Base-by-base conservation (phyloP, 2,797 vertebrate species). In the Corythornis leucogaster region DNA sequence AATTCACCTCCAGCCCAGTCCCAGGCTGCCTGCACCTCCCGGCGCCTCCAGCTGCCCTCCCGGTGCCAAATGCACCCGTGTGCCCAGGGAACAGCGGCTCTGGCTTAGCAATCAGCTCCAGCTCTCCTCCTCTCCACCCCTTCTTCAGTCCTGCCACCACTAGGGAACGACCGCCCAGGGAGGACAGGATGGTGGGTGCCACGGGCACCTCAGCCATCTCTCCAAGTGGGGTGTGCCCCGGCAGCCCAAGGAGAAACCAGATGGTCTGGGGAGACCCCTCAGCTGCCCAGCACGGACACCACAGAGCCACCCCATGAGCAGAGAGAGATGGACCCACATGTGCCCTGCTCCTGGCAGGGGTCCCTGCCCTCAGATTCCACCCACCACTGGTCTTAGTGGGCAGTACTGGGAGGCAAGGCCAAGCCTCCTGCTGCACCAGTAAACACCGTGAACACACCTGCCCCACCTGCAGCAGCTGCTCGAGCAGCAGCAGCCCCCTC, bases 41-140 rank as follows among this genome's bases (percentile, higher is more conserved):
- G 2, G 21, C 45, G 6, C 46, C 81, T 31, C 15, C 38, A 40
- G 73, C 58, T 3, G 3, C 35, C 22, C 18, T 3, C 38, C 26
- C 25, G 25, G 48, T 26, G 25, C 50, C 50, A 16, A 14, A 19
- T 9, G 45, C 3, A 2, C 3, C 84, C 3, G 0, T 0, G 4
- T 2, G 35, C 48, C 54, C 51, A 5, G 6, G 18, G 30, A 25
- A 24, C 48, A 25, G 8, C 26, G 10, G 50, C 50, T 51, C 12
- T 28, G 50, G 25, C 15, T 51, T 4, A 10, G 50, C 50, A 28
- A 15, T 25, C 50, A 30, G 19, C 26, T 26, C 81, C 2, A 35
- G 6, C 46, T 17, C 26, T 14, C 50, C 45, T 67, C 79, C 61
- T 14, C 48, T 8, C 16, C 16, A 9, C 7, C 35, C 5, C 25